Evolutionary conservation across 2,888 invertebrate genomes (phyloP).

Genomic region (Cinara cedri): DNA sequence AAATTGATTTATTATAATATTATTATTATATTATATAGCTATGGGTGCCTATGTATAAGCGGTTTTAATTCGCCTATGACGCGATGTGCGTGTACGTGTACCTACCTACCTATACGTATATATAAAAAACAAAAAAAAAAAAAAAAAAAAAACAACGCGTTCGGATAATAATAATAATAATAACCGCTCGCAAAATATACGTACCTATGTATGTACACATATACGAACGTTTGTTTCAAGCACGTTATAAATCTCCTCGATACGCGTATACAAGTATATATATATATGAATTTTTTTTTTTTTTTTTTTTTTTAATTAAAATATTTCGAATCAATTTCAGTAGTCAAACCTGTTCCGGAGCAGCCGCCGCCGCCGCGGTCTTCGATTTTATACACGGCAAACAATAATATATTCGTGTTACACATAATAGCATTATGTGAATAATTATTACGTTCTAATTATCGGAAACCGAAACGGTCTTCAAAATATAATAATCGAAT

Average conservation of each 20-base stretch:
- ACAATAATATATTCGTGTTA: conserved; percentile 1
- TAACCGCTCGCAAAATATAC: conserved; percentile 32
- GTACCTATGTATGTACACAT: neutral
- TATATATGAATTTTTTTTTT: neutral
- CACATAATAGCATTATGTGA: neutral
- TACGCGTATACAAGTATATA: too few relatives aligned
- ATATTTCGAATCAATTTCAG: conserved; percentile 50
- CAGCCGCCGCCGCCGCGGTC: neutral
- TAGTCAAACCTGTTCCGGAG: conserved; percentile 45
- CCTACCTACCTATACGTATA: too few relatives aligned
- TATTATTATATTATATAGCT: conserved; percentile 1
- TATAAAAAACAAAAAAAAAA: neutral
- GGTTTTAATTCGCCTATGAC: conserved; percentile 48
- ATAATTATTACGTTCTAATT: conserved; percentile 2
- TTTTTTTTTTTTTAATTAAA: conserved; percentile 40
- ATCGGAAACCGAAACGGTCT: conserved; percentile 10
- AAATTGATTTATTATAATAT: conserved; percentile 44
- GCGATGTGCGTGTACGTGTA: too few relatives aligned
- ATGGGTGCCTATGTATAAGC: neutral
- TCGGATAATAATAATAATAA: too few relatives aligned
- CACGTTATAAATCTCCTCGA: conserved; percentile 30
- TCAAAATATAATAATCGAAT: conserved; percentile 8
- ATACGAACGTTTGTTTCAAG: conserved; percentile 12
- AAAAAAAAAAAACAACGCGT: too few relatives aligned
- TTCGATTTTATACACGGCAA: neutral